phyloP scores from a whole-genome alignment of 2,797 vertebrate species.

The Etheostoma perlongum region DNA sequence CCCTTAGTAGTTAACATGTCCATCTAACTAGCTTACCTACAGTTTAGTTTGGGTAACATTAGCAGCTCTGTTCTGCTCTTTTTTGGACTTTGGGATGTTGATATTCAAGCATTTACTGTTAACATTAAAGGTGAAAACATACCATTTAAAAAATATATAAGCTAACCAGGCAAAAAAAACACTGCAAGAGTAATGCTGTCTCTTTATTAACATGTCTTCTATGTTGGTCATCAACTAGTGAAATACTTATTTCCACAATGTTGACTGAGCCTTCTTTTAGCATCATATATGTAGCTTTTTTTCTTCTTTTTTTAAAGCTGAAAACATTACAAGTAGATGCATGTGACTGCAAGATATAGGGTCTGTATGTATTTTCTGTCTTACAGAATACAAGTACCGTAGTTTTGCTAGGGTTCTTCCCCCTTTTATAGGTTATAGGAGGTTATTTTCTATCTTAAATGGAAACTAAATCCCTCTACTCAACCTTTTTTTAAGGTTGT shows the following conservation, averaged over 20 bases:
- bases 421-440: neutral
- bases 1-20: neutral
- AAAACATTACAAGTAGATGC: too few species aligned
- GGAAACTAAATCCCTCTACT: conserved; percentile 13
- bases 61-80: neutral
- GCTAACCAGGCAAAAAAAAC: neutral
- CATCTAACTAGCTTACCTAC: neutral
- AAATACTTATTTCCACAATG: neutral
- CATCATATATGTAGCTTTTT: neutral
- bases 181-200: too few species aligned
- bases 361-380: too few species aligned
- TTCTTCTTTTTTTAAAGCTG: too few species aligned
- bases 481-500: conserved; percentile 18
- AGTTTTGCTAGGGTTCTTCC: neutral
- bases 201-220: too few species aligned
- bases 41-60: neutral
- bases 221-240: neutral
- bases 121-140: too few species aligned
- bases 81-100: neutral
- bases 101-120: neutral
- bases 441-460: conserved; percentile 10
- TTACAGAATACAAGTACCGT: too few species aligned
- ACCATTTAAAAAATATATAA: neutral
- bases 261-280: neutral
- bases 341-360: neutral